These are phyloP conservation scores for Orchesella cincta DNA, from an alignment of 1,140 invertebrate species.

Conservation along the genomic window DNA sequence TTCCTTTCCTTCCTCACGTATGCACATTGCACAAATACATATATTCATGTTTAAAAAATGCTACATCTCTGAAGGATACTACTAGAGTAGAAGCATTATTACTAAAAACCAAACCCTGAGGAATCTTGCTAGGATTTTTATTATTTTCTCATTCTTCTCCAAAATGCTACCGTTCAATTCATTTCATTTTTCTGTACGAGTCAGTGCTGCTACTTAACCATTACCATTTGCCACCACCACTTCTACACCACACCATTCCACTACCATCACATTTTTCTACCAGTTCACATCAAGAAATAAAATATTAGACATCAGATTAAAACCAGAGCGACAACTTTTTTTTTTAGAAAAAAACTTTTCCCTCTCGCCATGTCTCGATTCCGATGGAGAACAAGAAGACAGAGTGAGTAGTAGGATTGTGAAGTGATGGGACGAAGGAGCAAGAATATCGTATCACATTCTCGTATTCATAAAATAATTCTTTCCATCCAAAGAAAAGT, in stretches of 20 bases:
- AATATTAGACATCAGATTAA: constrained; percentile 30
- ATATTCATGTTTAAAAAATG: neutral
- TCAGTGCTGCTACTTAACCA: neutral
- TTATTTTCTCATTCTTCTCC: neutral
- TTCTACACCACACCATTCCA: neutral
- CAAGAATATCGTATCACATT: no score
- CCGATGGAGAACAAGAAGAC: no score
- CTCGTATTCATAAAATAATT: no score
- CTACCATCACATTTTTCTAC: constrained; percentile 25
- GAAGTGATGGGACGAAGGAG: no score
- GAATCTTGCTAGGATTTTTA: neutral
- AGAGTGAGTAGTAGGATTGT: no score
- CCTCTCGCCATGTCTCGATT: neutral
- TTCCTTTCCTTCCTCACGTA: neutral
- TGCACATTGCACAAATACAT: neutral
- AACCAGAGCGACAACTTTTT: constrained; percentile 29
- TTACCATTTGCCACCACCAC: neutral
- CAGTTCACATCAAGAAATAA: constrained; percentile 28
- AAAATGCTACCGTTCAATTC: neutral
- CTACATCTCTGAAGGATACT: no score
- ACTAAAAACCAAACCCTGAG: neutral
- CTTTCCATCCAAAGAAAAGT: no score
- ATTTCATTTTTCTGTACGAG: neutral
- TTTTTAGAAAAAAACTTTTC: neutral
- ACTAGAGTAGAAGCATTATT: no score